These are phyloP conservation scores for Drosophila seguyi DNA, from an alignment of 1,140 invertebrate species.

Conservation along the genomic window DNA sequence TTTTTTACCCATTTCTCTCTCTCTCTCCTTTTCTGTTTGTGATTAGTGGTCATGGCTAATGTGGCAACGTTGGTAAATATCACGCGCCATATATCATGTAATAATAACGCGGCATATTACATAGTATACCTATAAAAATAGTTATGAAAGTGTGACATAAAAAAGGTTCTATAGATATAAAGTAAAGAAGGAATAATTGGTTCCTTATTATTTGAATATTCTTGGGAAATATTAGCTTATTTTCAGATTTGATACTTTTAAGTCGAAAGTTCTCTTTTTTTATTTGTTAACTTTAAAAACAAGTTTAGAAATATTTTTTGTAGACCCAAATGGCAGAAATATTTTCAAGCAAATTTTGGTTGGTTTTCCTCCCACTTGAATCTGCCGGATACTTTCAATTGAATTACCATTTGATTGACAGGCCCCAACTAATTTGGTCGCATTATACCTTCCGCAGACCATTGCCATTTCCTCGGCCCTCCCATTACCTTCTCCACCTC, in stretches of 20 bases:
- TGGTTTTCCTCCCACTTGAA: conserved; percentile 4
- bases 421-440: conserved; percentile 42
- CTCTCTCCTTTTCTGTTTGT: conserved; percentile 11
- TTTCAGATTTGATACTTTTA: background rate
- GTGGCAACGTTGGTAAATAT: conserved; percentile 62
- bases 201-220: background rate
- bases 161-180: background rate
- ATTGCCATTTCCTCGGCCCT: background rate
- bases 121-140: conserved; percentile 10
- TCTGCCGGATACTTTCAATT: conserved; percentile 37
- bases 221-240: background rate
- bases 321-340: background rate
- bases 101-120: conserved; percentile 33
- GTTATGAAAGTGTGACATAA: conserved; percentile 1
- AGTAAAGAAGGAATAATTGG: no score
- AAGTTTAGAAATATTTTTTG: background rate
- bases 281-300: background rate
- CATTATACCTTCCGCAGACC: conserved; percentile 23
- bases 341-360: background rate
- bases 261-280: background rate
- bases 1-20: conserved; percentile 27
- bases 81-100: conserved; percentile 63
- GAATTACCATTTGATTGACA: conserved; percentile 46
- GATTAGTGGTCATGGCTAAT: conserved; percentile 72
- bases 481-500: background rate